phyloP scores from a whole-genome alignment of 2,888 invertebrate genomes.

The Busseola fusca region DNA sequence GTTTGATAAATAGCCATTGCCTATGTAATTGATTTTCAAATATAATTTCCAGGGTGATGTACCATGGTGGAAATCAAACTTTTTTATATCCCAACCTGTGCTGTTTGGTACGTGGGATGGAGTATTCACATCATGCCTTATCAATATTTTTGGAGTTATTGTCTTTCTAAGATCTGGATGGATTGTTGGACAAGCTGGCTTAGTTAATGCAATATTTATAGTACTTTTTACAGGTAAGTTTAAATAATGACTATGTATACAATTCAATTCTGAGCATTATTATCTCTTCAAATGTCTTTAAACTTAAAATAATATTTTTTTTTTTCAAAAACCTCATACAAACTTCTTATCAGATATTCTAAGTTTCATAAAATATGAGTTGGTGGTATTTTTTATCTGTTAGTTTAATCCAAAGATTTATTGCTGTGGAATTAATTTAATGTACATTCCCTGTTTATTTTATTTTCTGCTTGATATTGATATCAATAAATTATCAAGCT shows the following conservation, averaged over 20 bases:
- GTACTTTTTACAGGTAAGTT: constrained; percentile 93
- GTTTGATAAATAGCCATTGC: constrained; percentile 19
- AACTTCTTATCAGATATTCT: neutral
- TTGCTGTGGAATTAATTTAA: neutral
- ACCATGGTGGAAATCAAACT: constrained; percentile 99
- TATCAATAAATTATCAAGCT: neutral
- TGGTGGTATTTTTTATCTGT: constrained; percentile 16
- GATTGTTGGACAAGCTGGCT: constrained; percentile 98
- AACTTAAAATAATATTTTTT: neutral
- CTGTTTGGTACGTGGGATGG: constrained; percentile 99
- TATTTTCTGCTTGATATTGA: constrained; percentile 8
- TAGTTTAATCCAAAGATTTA: constrained; percentile 22
- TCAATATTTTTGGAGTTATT: constrained; percentile 99
- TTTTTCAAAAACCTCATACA: too few relatives aligned
- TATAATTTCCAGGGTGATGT: constrained; percentile 90
- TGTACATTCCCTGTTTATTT: neutral
- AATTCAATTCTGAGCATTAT: neutral
- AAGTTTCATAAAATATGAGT: neutral
- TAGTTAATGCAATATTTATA: constrained; percentile 94
- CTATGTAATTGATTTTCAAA: constrained; percentile 13
- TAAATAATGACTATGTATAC: neutral
- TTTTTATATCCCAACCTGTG: constrained; percentile 98
- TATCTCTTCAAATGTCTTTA: neutral
- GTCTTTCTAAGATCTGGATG: constrained; percentile 98
- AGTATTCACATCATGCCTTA: constrained; percentile 98